phyloP scores from a whole-genome alignment of 2,113 vertebrate species.

The Perca schrenkii region DNA sequence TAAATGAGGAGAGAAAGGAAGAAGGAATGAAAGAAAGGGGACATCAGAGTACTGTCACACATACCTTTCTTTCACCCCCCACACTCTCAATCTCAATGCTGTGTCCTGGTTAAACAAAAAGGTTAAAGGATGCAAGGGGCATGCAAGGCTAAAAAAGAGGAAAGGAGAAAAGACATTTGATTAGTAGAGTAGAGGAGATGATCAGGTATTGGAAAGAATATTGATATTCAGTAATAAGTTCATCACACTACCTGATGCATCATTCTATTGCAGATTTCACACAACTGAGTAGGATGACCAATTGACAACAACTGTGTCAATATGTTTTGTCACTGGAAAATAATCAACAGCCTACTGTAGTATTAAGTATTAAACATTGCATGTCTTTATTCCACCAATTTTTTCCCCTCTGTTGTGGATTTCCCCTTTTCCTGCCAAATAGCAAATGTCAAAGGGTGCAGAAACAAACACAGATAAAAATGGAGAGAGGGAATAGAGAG shows the following conservation, averaged over 20 bases:
- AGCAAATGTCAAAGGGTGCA: conserved; percentile 45
- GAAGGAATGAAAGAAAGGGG: conserved; percentile 61
- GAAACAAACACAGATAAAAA: conserved; percentile 62
- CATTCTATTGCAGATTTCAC: conserved; percentile 17
- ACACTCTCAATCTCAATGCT: conserved; percentile 12
- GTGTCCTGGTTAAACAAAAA: conserved; percentile 18
- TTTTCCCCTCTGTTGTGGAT: conserved; percentile 21
- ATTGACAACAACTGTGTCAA: conserved; percentile 1
- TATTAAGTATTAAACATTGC: conserved; percentile 25
- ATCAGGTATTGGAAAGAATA: conserved; percentile 34
- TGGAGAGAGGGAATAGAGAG: conserved; percentile 38
- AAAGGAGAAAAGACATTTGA: conserved; percentile 2
- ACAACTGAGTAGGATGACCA: not conserved
- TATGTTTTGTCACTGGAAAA: not conserved
- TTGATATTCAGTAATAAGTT: conserved; percentile 56
- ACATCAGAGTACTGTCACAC: conserved; percentile 59
- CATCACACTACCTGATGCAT: conserved; percentile 19
- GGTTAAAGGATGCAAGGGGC: conserved; percentile 12
- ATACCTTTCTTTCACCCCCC: not conserved
- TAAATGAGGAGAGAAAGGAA: conserved; percentile 48
- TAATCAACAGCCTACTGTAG: conserved; percentile 14
- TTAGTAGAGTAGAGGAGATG: not conserved
- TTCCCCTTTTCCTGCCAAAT: conserved; percentile 41
- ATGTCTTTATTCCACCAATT: conserved; percentile 22
- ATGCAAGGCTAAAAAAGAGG: conserved; percentile 10